Evolutionary conservation across 2,888 invertebrate genomes (phyloP).

Genomic region (Acrocyrtus sp.): DNA sequence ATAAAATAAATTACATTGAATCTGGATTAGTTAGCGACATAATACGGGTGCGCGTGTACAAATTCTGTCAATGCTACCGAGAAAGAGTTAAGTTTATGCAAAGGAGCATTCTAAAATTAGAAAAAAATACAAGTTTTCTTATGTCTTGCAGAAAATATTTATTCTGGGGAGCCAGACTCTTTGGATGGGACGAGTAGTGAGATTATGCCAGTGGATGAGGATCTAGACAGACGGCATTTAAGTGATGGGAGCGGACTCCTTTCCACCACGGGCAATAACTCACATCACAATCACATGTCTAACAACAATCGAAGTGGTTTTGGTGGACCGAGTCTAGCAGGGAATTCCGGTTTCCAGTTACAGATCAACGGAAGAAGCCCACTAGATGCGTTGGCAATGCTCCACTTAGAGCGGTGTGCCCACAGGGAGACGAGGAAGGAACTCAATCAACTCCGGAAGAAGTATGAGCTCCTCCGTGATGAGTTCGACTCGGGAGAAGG

Average conservation of each 20-base stretch:
- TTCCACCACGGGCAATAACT: constrained; percentile 19
- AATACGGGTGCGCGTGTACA: no score
- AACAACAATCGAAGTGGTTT: constrained; percentile 7
- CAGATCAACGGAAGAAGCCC: constrained; percentile 61
- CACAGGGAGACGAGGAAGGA: constrained; percentile 64
- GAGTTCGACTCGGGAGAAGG: constrained; percentile 64
- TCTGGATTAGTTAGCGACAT: no score
- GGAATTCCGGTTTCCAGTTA: constrained; percentile 47
- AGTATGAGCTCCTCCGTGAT: constrained; percentile 63
- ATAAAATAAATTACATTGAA: no score
- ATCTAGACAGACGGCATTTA: constrained; percentile 23
- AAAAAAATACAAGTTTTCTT: neutral
- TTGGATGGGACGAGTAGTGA: constrained; percentile 64
- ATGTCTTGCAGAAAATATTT: constrained; percentile 58
- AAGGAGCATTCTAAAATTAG: no score
- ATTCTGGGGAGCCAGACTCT: constrained; percentile 64
- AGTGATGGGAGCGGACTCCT: constrained; percentile 29
- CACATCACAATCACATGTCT: constrained; percentile 15
- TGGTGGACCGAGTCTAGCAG: constrained; percentile 20
- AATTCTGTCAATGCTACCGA: no score
- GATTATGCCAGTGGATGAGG: constrained; percentile 61
- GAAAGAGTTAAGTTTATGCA: no score
- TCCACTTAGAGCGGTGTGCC: constrained; percentile 65
- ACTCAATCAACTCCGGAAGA: constrained; percentile 63
- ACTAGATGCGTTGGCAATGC: constrained; percentile 64